phyloP scores from a whole-genome alignment of 2,888 invertebrate genomes.

The Netelia inedita region DNA sequence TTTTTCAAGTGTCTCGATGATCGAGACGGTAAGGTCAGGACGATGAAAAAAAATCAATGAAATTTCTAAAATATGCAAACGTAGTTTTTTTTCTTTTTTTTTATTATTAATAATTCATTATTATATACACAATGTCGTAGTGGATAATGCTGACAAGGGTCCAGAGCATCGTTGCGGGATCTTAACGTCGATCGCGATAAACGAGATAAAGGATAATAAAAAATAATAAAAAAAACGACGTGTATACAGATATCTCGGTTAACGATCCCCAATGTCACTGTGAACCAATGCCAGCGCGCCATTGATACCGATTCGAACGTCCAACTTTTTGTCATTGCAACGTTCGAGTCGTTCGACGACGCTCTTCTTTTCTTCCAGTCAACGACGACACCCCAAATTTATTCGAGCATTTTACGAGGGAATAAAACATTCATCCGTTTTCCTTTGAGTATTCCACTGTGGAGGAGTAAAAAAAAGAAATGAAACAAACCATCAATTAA shows the following conservation, averaged over 20 bases:
- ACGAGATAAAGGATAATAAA: conserved; percentile 48
- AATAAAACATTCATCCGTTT: neutral
- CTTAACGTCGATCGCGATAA: conserved; percentile 66
- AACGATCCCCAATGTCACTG: conserved; percentile 81
- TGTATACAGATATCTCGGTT: conserved; percentile 76
- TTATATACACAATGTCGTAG: conserved; percentile 80
- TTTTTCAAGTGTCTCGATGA: too few species aligned
- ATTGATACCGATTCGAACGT: conserved; percentile 56
- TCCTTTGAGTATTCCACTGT: conserved; percentile 20
- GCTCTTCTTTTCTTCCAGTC: conserved; percentile 62
- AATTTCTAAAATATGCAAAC: too few species aligned
- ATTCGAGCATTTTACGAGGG: conserved; percentile 30
- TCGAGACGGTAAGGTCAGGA: too few species aligned
- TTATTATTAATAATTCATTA: conserved; percentile 79
- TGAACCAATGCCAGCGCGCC: conserved; percentile 82
- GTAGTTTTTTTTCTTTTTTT: conserved; percentile 12
- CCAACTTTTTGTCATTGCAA: conserved; percentile 2
- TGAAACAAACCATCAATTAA: neutral
- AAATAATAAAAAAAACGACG: conserved; percentile 68
- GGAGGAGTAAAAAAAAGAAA: conserved; percentile 17
- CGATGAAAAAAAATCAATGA: too few species aligned
- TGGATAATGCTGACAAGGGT: conserved; percentile 80
- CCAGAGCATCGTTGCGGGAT: conserved; percentile 83
- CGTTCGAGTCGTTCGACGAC: conserved; percentile 60
- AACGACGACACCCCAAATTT: conserved; percentile 66